These are phyloP conservation scores for Caenorhabditis sp. DNA, from an alignment of 2,888 invertebrate species.

Conservation along the genomic window DNA sequence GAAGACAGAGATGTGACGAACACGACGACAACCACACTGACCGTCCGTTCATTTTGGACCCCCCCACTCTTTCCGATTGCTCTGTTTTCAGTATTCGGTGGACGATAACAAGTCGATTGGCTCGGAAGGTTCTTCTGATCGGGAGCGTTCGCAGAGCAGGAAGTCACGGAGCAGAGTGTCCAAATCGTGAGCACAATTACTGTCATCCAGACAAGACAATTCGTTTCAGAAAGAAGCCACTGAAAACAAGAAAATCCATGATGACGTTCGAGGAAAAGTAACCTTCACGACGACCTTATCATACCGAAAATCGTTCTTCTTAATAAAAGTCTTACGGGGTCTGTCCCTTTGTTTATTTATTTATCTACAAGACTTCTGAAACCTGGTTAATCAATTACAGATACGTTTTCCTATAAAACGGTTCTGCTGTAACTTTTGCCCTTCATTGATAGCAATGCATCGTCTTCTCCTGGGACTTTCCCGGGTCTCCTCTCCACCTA, in stretches of 20 bases:
- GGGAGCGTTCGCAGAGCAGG: slow-evolving; percentile 15
- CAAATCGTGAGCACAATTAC: background rate
- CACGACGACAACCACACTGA: background rate
- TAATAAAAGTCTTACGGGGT: background rate
- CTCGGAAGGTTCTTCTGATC: slow-evolving; percentile 11
- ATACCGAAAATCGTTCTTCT: no score
- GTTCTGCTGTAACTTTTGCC: no score
- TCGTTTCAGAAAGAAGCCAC: background rate
- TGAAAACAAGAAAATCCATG: background rate
- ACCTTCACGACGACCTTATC: background rate
- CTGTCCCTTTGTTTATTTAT: no score
- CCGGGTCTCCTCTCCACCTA: no score
- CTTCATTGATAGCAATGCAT: no score
- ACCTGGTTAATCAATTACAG: no score
- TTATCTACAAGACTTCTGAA: no score
- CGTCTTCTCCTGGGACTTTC: no score
- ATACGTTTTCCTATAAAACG: no score
- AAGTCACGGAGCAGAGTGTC: background rate
- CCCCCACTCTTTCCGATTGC: background rate
- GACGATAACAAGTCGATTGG: slow-evolving; percentile 31
- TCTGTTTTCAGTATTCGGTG: slow-evolving; percentile 1
- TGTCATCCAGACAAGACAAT: no score
- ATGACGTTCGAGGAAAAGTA: background rate
- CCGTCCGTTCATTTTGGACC: slow-evolving; percentile 6
- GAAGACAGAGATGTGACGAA: background rate